A percentile compares a stretch with the other conserved stretches of the same genome.
These are phyloP conservation scores for Pollicipes pollicipes DNA, from an alignment of 1,140 invertebrate species.

Conservation along the genomic window DNA sequence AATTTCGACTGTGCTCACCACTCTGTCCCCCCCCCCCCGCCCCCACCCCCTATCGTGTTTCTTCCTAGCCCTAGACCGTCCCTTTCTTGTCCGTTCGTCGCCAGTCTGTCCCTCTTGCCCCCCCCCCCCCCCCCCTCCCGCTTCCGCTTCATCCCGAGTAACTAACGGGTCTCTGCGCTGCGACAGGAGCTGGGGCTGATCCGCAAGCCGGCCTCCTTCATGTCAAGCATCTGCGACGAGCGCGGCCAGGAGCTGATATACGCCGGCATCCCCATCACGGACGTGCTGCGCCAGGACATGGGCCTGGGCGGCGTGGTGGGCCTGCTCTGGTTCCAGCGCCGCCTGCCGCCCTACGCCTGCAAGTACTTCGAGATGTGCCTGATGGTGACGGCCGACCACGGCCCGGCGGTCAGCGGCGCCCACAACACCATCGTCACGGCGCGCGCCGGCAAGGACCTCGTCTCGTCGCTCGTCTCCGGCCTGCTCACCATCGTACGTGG, in stretches of 20 bases:
- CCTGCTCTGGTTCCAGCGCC: constrained; percentile 94
- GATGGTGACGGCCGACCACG: constrained; percentile 98
- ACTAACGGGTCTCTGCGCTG: no score
- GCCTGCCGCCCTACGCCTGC: constrained; percentile 78
- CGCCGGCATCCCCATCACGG: constrained; percentile 95
- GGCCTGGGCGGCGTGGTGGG: constrained; percentile 96
- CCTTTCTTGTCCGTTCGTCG: no score
- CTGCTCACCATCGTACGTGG: constrained; percentile 85
- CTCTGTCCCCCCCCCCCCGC: no score
- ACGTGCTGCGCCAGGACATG: constrained; percentile 53
- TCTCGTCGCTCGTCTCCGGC: constrained; percentile 89
- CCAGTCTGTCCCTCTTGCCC: no score
- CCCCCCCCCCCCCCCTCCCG: no score
- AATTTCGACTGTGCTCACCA: no score
- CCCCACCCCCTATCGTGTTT: no score
- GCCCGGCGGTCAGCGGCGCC: constrained; percentile 94
- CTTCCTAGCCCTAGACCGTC: no score
- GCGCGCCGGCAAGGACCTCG: constrained; percentile 93
- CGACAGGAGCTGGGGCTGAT: constrained; percentile 93
- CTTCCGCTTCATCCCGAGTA: no score
- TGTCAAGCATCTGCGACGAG: constrained; percentile 99
- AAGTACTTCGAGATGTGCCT: constrained; percentile 99
- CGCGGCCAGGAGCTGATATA: constrained; percentile 93
- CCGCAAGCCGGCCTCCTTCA: constrained; percentile 96
- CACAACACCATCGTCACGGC: constrained; percentile 99